phyloP scores from a whole-genome alignment of 2,113 vertebrate species.

The Platichthys flesus region DNA sequence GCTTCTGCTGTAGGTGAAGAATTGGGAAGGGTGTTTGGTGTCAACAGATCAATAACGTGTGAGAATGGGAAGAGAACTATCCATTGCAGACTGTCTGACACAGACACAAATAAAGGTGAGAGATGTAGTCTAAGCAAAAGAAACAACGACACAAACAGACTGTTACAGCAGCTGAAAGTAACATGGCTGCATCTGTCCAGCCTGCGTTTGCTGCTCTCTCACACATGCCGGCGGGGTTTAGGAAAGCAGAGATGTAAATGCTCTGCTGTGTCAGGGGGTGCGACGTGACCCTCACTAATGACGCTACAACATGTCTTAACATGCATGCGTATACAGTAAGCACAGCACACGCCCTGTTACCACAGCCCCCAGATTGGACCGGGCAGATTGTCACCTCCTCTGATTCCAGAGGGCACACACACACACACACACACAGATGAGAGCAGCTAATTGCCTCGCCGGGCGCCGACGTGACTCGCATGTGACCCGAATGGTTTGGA shows the following conservation, averaged over 20 bases:
- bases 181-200: background rate
- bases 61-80: constrained; percentile 34
- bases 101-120: constrained; percentile 33
- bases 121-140: constrained; percentile 15
- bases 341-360: background rate
- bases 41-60: constrained; percentile 67
- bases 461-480: constrained; percentile 67
- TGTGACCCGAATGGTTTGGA: constrained; percentile 28
- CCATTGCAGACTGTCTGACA: constrained; percentile 49
- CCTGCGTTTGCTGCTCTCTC: background rate
- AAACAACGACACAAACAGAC: constrained; percentile 16
- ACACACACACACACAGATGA: constrained; percentile 28
- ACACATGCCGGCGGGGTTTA: background rate
- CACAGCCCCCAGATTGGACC: constrained; percentile 47
- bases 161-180: constrained; percentile 29
- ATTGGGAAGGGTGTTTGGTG: constrained; percentile 29
- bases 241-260: constrained; percentile 21
- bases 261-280: background rate
- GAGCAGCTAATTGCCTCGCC: constrained; percentile 70
- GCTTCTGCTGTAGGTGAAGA: constrained; percentile 32
- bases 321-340: background rate
- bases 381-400: constrained; percentile 56
- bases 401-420: constrained; percentile 49
- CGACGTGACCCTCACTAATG: constrained; percentile 38
- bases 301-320: constrained; percentile 26